phyloP scores from a whole-genome alignment of 1,140 invertebrate genomes.

The Idris sp. region DNA sequence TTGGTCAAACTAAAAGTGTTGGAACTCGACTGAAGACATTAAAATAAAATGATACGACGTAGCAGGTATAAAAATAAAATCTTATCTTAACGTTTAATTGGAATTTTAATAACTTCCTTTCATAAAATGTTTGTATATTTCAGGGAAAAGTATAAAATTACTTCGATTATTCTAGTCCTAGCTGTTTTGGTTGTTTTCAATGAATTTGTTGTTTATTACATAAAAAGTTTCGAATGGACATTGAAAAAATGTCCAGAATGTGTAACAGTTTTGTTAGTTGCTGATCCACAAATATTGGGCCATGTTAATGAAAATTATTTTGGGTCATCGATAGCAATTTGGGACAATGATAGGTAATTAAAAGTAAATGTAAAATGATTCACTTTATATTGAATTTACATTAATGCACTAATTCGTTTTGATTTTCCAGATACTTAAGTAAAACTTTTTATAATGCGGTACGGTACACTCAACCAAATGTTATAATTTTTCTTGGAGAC shows the following conservation, averaged over 20 bases:
- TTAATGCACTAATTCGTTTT: no score
- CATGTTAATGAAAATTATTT: conserved; percentile 83
- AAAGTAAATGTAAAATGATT: no score
- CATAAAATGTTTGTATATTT: neutral
- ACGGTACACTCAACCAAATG: conserved; percentile 87
- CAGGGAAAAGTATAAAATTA: conserved; percentile 71
- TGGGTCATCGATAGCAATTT: conserved; percentile 81
- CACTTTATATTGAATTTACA: no score
- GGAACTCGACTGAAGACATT: no score
- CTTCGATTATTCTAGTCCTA: conserved; percentile 64
- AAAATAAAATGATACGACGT: no score
- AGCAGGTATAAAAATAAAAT: no score
- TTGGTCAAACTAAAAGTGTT: no score
- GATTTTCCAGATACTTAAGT: conserved; percentile 84
- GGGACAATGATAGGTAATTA: conserved; percentile 89
- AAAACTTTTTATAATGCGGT: conserved; percentile 88
- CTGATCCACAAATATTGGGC: conserved; percentile 95
- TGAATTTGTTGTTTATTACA: conserved; percentile 80
- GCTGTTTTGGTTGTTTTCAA: conserved; percentile 77
- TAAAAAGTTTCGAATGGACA: conserved; percentile 80
- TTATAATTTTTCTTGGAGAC: conserved; percentile 94
- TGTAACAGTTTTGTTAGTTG: conserved; percentile 87
- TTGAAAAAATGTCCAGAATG: conserved; percentile 80
- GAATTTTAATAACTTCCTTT: no score
- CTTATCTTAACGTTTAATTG: no score